A percentile compares a stretch with the other conserved stretches of the same genome.
Evolutionary conservation across 1,140 invertebrate species (phyloP).

Genomic region (Oryctes rhinoceros): DNA sequence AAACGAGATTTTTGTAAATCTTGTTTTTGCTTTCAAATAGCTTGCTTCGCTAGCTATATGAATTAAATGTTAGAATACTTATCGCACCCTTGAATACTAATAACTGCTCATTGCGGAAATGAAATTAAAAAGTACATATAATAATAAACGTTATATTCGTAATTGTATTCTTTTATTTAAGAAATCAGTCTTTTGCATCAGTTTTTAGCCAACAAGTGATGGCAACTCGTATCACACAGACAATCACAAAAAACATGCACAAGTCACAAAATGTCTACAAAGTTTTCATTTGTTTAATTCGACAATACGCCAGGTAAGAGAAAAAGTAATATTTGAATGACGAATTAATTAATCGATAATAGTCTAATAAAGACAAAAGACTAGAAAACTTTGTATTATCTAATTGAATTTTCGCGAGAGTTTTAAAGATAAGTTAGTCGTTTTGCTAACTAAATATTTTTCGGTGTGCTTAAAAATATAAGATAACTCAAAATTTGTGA

Average conservation of each 20-base stretch:
- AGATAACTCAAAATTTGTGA: conserved; percentile 1
- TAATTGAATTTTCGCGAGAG: conserved; percentile 43
- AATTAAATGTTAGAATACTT: too few species aligned
- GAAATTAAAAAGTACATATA: too few species aligned
- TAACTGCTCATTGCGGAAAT: too few species aligned
- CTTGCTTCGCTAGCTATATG: too few species aligned
- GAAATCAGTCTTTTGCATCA: conserved; percentile 60
- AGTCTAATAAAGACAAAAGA: conserved; percentile 26
- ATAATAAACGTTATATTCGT: conserved; percentile 9
- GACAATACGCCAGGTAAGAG: neutral
- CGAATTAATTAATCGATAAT: conserved; percentile 43
- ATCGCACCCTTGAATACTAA: too few species aligned
- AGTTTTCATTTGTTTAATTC: conserved; percentile 41
- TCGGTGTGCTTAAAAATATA: neutral
- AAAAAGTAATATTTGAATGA: neutral
- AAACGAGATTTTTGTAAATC: too few species aligned
- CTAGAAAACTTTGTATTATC: conserved; percentile 46
- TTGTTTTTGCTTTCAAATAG: too few species aligned
- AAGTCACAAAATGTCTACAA: conserved; percentile 50
- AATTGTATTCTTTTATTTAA: conserved; percentile 54
- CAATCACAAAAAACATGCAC: conserved; percentile 58
- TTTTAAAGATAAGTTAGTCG: conserved; percentile 30
- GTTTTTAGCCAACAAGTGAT: conserved; percentile 51
- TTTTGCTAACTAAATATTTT: neutral
- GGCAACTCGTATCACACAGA: conserved; percentile 58